Conservation (phyloP, 2,888 invertebrate species). For the Calliscelio sp. region DNA sequence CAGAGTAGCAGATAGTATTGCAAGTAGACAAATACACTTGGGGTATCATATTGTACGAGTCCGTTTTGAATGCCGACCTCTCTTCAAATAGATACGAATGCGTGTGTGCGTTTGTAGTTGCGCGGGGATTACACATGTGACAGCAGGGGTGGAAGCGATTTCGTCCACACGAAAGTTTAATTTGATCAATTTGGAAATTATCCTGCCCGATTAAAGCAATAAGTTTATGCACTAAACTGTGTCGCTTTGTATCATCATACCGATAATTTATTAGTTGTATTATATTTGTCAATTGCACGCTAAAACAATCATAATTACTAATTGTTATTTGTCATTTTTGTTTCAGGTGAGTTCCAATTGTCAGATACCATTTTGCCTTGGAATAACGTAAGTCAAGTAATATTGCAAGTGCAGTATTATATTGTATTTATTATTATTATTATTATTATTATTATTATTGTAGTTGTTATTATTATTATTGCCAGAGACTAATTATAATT, state of each 20-base stretch:
- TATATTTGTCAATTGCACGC: background rate
- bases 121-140: conserved; percentile 41
- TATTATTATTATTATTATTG: background rate
- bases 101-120: conserved; percentile 27
- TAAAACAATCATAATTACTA: too few relatives aligned
- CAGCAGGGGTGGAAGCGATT: conserved; percentile 26
- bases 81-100: conserved; percentile 54
- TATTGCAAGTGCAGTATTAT: too few relatives aligned
- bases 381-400: too few relatives aligned
- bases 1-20: conserved; percentile 58
- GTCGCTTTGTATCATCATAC: background rate
- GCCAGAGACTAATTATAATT: background rate
- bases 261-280: background rate
- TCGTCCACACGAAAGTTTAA: conserved; percentile 41
- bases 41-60: conserved; percentile 62
- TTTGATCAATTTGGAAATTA: conserved; percentile 49
- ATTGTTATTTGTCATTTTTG: background rate
- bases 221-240: conserved; percentile 2
- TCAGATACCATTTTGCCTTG: too few relatives aligned
- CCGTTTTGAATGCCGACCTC: conserved; percentile 66
- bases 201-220: conserved; percentile 10
- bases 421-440: background rate
- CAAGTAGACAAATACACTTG: conserved; percentile 63
- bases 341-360: conserved; percentile 11
- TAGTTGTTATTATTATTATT: background rate